Evolutionary conservation across 2,113 vertebrate species (phyloP).

Genomic region (Prochilodus magdalenae): DNA sequence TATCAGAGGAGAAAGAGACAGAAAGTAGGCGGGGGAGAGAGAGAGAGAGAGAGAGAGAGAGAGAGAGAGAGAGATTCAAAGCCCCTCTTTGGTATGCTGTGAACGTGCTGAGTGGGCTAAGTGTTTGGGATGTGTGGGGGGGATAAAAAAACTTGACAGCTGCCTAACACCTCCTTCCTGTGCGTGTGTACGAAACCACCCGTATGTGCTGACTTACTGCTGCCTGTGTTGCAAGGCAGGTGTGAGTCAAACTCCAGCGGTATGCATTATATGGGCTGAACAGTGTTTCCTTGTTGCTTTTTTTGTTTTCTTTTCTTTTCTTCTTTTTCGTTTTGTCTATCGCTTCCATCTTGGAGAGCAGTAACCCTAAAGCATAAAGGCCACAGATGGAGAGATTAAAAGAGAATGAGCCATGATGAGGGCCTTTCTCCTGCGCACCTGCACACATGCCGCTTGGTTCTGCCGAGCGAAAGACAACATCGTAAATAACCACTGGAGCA

Average conservation of each 20-base stretch:
- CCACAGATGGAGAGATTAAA: slow-evolving; percentile 43
- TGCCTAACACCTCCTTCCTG: slow-evolving; percentile 71
- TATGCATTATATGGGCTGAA: slow-evolving; percentile 31
- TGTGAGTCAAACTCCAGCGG: slow-evolving; percentile 58
- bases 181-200: slow-evolving; percentile 56
- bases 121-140: slow-evolving; percentile 63
- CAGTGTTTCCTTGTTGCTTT: slow-evolving; percentile 41
- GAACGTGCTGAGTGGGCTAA: slow-evolving; percentile 61
- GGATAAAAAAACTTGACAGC: slow-evolving; percentile 73
- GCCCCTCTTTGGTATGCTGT: slow-evolving; percentile 51
- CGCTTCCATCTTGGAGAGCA: slow-evolving; percentile 31
- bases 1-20: background rate
- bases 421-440: slow-evolving; percentile 35
- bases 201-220: slow-evolving; percentile 42
- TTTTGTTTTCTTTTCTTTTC: background rate
- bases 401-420: slow-evolving; percentile 48
- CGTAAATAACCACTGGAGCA: slow-evolving; percentile 40
- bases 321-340: slow-evolving; percentile 46
- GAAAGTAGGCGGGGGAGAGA: background rate
- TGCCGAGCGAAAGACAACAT: slow-evolving; percentile 25
- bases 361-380: slow-evolving; percentile 58
- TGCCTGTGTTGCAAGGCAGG: slow-evolving; percentile 56
- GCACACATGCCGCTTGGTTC: slow-evolving; percentile 13
- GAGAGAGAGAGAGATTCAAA: slow-evolving; percentile 54
- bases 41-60: slow-evolving; percentile 27